Evolutionary conservation across 2,797 vertebrate genomes (phyloP).

Genomic region (Rallus crepitans): DNA sequence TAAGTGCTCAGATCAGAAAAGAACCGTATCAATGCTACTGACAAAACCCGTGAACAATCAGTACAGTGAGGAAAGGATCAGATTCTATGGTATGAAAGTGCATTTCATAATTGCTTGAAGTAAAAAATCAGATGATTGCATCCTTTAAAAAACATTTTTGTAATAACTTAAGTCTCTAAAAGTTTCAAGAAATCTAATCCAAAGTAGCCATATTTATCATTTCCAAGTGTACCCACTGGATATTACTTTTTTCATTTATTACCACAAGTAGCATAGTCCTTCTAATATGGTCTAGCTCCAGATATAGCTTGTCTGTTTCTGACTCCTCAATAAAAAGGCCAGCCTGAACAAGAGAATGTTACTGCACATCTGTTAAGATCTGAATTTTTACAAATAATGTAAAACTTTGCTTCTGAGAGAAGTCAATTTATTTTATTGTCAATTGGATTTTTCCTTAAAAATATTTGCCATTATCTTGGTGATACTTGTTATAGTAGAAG

Average conservation of each 20-base stretch:
- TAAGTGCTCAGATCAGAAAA: background rate
- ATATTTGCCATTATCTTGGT: background rate
- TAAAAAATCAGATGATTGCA: background rate
- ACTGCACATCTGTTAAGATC: background rate
- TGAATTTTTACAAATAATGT: background rate
- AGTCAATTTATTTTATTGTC: background rate
- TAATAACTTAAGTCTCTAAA: background rate
- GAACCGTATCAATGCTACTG: background rate
- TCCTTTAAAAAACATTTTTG: background rate
- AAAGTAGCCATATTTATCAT: background rate
- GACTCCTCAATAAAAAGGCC: background rate
- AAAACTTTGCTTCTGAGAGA: background rate
- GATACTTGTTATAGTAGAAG: background rate
- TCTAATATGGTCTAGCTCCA: background rate
- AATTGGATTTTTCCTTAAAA: background rate
- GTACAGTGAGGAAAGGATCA: background rate
- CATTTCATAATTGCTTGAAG: background rate
- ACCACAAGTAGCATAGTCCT: accelerated
- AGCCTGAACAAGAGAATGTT: background rate
- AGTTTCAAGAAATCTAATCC: background rate
- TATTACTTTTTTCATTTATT: background rate
- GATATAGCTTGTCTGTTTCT: background rate
- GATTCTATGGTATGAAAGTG: background rate
- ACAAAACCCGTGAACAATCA: background rate
- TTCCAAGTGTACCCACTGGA: background rate